Percentiles rank a stretch among this genome's conserved stretches.
These are phyloP conservation scores for Garrulus glandarius DNA, from an alignment of 2,797 vertebrate genomes.

Conservation along the genomic window DNA sequence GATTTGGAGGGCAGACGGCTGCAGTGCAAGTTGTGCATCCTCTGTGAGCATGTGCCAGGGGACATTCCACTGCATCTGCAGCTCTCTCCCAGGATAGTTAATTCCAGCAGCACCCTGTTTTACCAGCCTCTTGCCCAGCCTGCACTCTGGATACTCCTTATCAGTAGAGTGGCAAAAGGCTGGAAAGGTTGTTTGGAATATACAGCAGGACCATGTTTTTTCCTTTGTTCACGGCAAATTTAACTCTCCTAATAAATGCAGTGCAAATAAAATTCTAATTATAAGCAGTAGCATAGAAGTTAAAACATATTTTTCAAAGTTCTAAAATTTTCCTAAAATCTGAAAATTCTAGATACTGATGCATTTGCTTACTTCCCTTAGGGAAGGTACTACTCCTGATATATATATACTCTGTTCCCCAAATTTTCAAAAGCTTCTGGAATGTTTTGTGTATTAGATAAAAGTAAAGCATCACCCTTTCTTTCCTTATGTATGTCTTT, in stretches of 20 bases:
- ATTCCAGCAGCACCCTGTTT: not conserved
- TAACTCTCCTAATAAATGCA: not conserved
- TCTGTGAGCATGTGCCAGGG: too few relatives aligned
- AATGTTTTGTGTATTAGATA: not conserved
- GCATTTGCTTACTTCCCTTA: accelerated
- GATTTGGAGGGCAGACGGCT: not conserved
- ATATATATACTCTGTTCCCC: not conserved
- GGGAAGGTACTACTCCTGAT: not conserved
- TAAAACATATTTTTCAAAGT: not conserved
- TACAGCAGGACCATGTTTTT: accelerated
- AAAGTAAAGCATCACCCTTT: not conserved
- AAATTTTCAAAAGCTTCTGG: not conserved
- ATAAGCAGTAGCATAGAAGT: not conserved
- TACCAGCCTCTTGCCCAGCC: not conserved
- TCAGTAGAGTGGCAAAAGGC: not conserved
- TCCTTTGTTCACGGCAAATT: not conserved
- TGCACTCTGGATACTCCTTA: accelerated
- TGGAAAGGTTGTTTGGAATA: not conserved
- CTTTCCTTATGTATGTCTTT: not conserved
- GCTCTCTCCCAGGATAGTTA: not conserved
- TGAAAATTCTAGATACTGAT: not conserved
- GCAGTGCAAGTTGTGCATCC: not conserved
- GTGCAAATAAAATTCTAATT: not conserved
- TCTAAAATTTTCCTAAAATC: not conserved
- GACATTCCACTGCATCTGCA: not conserved